Conservation (phyloP, 1,140 invertebrate genomes). For the Zaprionus taronus region DNA sequence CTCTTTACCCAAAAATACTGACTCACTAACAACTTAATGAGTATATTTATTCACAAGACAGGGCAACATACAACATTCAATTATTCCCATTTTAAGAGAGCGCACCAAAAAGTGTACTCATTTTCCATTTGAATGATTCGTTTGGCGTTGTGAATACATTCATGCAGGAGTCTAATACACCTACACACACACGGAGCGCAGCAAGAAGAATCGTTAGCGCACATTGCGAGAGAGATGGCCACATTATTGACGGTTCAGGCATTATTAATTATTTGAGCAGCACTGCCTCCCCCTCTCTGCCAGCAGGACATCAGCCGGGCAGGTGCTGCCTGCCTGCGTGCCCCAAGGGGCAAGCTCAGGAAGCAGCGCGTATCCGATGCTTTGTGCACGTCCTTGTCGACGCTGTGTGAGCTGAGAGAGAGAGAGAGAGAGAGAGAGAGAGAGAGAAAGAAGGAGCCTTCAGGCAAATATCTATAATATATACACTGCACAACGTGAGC, state of each 20-base stretch:
- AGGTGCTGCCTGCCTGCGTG: background rate
- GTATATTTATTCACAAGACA: no score
- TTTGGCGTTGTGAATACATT: no score
- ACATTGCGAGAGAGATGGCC: constrained; percentile 38
- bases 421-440: background rate
- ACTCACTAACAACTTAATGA: no score
- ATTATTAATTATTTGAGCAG: constrained; percentile 70
- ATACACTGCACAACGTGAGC: constrained; percentile 31
- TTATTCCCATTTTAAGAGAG: no score
- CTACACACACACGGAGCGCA: background rate
- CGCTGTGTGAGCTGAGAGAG: constrained; percentile 1
- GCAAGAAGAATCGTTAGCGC: constrained; percentile 53
- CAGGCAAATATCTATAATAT: constrained; percentile 63
- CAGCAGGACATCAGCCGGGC: constrained; percentile 26
- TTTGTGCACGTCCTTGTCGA: constrained; percentile 28
- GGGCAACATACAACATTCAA: no score
- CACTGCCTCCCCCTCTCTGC: background rate
- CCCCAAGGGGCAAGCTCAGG: constrained; percentile 10
- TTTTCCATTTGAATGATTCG: no score
- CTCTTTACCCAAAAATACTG: no score
- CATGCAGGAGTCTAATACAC: background rate
- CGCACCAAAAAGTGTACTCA: no score
- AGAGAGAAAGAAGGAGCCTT: background rate
- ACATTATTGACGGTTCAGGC: constrained; percentile 51
- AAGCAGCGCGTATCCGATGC: constrained; percentile 45